Base-by-base conservation (phyloP, 2,797 vertebrate species). In the Hyperoplus immaculatus region DNA sequence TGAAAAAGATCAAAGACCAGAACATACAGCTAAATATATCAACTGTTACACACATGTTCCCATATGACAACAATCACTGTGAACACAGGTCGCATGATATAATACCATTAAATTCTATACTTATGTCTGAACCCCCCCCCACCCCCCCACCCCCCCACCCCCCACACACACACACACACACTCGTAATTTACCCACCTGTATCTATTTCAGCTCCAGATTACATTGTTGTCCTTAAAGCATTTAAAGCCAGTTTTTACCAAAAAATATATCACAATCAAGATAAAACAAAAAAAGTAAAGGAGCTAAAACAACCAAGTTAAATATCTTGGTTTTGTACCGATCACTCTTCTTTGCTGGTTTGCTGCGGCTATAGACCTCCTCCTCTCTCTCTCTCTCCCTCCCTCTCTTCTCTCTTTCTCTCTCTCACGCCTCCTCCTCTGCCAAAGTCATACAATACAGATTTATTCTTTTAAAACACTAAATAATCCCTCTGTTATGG, bases 391-490 rank as follows among this genome's bases (percentile, higher is more conserved):
- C 55, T 14, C 72, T 51, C 54, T 87, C 36, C 65, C 64, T 72
- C 54, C 59, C 36, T 56, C 10, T 63, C 29, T 29, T 72, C 69
- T 66, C 55, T 63, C 7, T 70, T 41, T 59, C 67, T 21, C 54
- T 63, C 56, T 21, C 50, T 21, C 18, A 49, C 50, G 43, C 72
- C 64, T 45, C 64, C 77, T 60, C 59, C 59, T 87, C 81, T 82
- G 80, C 79, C 68, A 86, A 78, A 88, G 82, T 88, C 83, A 88
- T 78, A 93, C 92, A 92, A 85, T 90, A 82, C 81, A 72, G 92
- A 93, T 95, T 89, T 93, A 89, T 88, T 92, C 50, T 71, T 93
- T 90, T 90, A 64, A 90, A 92, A 86, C 61, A 29, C 83, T 81
- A 91, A 92, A 92, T 94, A 94, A 95, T 94, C 94, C 92, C 61